Evolutionary conservation across 2,113 vertebrate species (phyloP).

Genomic region (Albula glossodonta): DNA sequence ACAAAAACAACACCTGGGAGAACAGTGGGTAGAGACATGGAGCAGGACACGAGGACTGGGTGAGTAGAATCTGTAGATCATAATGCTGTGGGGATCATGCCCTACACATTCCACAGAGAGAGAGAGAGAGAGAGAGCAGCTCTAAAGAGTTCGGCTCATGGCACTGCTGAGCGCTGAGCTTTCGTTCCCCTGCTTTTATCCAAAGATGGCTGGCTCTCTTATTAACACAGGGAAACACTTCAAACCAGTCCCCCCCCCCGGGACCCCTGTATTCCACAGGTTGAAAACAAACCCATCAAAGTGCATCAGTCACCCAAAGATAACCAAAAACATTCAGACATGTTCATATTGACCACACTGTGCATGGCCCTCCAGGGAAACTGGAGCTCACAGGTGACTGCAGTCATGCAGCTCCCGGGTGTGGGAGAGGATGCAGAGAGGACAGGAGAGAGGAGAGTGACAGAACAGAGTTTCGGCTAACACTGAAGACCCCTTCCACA

Average conservation of each 20-base stretch:
- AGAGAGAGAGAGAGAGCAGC: background rate
- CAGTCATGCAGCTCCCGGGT: background rate
- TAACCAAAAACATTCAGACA: conserved; percentile 12
- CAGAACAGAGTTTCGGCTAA: background rate
- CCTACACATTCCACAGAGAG: conserved; percentile 15
- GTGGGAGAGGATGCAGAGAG: background rate
- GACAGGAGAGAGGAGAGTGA: background rate
- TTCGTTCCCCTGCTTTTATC: background rate
- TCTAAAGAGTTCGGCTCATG: background rate
- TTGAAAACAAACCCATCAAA: conserved; percentile 22
- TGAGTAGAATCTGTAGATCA: conserved; percentile 30
- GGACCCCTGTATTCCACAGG: conserved; percentile 30
- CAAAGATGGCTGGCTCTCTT: too few relatives aligned
- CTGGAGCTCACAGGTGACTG: background rate
- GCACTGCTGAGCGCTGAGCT: conserved; percentile 2
- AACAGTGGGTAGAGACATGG: conserved; percentile 24
- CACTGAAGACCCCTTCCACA: background rate
- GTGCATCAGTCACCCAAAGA: conserved; percentile 17
- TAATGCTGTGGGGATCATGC: conserved; percentile 33
- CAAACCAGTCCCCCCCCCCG: background rate
- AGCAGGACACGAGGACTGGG: conserved; percentile 18
- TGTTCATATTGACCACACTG: background rate
- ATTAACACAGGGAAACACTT: background rate
- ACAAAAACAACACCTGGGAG: conserved; percentile 32
- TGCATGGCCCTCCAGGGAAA: background rate